Evolutionary conservation across 92 coral and sea anemone genomes (phyloP).

Genomic region (Diadumene lineata): DNA sequence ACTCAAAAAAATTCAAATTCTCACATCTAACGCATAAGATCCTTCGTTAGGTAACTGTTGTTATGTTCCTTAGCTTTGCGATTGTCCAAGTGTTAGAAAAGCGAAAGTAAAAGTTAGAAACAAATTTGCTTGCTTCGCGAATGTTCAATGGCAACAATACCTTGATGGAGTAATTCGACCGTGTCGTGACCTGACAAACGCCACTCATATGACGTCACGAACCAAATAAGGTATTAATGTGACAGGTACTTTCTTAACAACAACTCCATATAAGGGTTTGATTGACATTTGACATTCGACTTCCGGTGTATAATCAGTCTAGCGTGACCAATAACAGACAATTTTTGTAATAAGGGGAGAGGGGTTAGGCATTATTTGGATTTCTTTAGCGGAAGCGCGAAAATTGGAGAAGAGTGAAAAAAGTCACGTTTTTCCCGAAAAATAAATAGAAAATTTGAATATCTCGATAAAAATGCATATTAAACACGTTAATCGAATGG

Average conservation of each 20-base stretch:
- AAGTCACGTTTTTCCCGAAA: constrained; percentile 21
- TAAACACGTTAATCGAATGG: too few species aligned
- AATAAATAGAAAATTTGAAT: background rate
- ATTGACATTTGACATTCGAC: constrained; percentile 34
- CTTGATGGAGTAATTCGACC: constrained; percentile 43
- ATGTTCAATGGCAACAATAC: constrained; percentile 65
- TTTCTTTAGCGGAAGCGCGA: constrained; percentile 12
- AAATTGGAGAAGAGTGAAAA: constrained; percentile 27
- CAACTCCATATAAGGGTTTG: constrained; percentile 57
- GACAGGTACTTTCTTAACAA: constrained; percentile 64
- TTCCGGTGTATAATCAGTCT: constrained; percentile 55
- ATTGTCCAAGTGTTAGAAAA: background rate
- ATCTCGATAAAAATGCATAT: too few species aligned
- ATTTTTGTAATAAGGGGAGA: background rate
- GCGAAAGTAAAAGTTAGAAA: constrained; percentile 26
- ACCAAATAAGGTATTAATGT: constrained; percentile 65
- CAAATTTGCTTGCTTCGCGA: constrained; percentile 39
- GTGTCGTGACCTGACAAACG: constrained; percentile 67
- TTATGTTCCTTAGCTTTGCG: constrained; percentile 4
- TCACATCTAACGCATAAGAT: background rate
- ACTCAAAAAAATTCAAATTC: constrained; percentile 1
- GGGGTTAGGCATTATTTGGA: constrained; percentile 6
- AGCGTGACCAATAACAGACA: constrained; percentile 28
- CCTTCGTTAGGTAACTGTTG: background rate
- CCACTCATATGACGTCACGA: constrained; percentile 83